Conservation (phyloP, 1,140 invertebrate genomes). For the Trichonephila clavipes region DNA sequence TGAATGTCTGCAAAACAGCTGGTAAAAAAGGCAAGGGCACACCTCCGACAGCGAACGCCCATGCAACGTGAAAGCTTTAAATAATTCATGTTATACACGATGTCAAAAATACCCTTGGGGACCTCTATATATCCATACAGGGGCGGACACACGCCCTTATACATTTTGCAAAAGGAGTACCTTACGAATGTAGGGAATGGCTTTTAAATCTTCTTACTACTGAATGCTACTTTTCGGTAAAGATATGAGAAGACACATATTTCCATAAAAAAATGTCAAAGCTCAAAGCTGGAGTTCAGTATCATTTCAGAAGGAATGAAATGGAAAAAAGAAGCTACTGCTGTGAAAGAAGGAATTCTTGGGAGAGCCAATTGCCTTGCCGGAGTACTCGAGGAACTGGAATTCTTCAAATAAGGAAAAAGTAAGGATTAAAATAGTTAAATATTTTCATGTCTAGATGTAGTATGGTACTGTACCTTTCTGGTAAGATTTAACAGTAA, state of each 20-base stretch:
- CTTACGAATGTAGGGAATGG: constrained; percentile 26
- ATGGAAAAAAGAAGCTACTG: constrained; percentile 24
- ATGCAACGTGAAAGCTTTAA: constrained; percentile 18
- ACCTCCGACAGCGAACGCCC: not conserved
- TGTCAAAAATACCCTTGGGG: constrained; percentile 57
- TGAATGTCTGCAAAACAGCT: not conserved
- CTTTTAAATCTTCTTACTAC: constrained; percentile 58
- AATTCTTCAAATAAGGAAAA: not conserved
- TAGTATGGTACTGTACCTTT: no score
- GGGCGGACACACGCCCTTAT: constrained; percentile 44
- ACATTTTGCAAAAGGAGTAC: constrained; percentile 64
- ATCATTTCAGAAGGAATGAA: constrained; percentile 54
- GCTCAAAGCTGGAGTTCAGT: constrained; percentile 55
- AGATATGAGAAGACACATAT: constrained; percentile 58
- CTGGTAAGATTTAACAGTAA: no score
- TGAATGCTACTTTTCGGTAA: constrained; percentile 41
- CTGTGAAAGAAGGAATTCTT: not conserved
- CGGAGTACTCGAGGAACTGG: not conserved
- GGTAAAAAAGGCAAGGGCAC: not conserved
- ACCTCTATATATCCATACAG: not conserved
- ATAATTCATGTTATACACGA: constrained; percentile 68
- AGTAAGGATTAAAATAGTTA: not conserved
- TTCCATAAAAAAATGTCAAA: constrained; percentile 67
- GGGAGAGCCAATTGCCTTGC: not conserved
- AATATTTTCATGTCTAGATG: no score